A percentile compares a stretch with the other conserved stretches of the same genome.
Conservation (phyloP, 2,113 vertebrate species). For the Siniperca knerii region DNA sequence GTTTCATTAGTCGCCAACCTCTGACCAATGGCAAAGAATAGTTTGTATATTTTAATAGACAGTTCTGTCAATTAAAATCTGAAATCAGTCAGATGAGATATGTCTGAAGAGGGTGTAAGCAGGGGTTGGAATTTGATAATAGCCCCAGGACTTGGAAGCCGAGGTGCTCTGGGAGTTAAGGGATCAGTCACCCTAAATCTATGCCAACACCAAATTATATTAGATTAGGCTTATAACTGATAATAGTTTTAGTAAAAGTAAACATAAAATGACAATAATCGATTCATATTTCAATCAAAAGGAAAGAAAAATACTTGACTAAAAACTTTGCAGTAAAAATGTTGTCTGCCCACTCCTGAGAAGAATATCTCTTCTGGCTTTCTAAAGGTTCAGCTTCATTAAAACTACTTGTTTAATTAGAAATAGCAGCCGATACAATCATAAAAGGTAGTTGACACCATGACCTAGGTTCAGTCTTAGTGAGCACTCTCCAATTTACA, state of each 20-base stretch:
- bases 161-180: background rate
- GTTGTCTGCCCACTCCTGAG: background rate
- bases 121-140: background rate
- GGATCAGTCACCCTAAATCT: background rate
- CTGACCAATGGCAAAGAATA: constrained; percentile 13
- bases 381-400: background rate
- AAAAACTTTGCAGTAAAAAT: background rate
- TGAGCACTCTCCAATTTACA: background rate
- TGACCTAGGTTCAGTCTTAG: background rate
- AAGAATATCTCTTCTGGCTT: background rate
- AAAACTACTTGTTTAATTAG: background rate
- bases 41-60: background rate
- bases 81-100: constrained; percentile 17
- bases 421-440: background rate
- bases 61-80: constrained; percentile 42
- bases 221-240: background rate
- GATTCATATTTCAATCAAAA: background rate
- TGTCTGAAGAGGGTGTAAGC: background rate
- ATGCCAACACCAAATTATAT: background rate
- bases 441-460: background rate
- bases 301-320: background rate
- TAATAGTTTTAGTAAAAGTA: background rate
- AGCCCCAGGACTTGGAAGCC: background rate
- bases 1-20: constrained; percentile 43
- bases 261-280: background rate